A percentile compares a stretch with the other conserved stretches of the same genome.
These are phyloP conservation scores for Daubentonia madagascariensis DNA, from an alignment of 2,113 vertebrate genomes.

Conservation along the genomic window DNA sequence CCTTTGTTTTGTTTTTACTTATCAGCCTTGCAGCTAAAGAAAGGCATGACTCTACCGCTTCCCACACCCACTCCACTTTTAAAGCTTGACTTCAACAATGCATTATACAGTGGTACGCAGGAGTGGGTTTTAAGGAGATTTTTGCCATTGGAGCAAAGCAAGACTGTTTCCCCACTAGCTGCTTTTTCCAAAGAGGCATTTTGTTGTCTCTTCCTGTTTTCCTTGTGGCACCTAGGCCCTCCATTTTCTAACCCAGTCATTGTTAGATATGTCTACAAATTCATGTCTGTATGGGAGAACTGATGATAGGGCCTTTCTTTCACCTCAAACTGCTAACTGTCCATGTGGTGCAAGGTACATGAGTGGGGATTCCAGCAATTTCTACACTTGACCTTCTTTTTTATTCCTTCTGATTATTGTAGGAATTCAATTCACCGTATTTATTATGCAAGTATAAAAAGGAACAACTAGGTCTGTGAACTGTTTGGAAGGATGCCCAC, in stretches of 20 bases:
- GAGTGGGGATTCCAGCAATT: background rate
- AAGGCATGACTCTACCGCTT: background rate
- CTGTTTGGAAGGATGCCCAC: background rate
- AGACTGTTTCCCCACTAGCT: background rate
- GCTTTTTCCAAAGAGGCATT: background rate
- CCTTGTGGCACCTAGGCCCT: background rate
- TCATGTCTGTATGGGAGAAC: background rate
- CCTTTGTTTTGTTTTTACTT: background rate
- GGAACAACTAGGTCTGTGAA: background rate
- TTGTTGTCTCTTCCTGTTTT: background rate
- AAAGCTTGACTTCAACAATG: background rate
- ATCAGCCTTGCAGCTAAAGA: background rate
- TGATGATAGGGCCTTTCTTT: background rate
- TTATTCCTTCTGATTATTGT: background rate
- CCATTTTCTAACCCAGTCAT: background rate
- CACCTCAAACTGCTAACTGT: background rate
- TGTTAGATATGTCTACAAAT: background rate
- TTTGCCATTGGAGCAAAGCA: background rate
- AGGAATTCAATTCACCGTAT: background rate
- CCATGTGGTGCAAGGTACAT: background rate
- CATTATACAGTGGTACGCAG: background rate
- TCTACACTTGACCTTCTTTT: background rate
- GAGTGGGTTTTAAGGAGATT: background rate
- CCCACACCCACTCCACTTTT: background rate
- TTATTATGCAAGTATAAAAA: background rate